Base-by-base conservation (phyloP, 35 echinoderm and acorn worm species). In the Lytechinus pictus region DNA sequence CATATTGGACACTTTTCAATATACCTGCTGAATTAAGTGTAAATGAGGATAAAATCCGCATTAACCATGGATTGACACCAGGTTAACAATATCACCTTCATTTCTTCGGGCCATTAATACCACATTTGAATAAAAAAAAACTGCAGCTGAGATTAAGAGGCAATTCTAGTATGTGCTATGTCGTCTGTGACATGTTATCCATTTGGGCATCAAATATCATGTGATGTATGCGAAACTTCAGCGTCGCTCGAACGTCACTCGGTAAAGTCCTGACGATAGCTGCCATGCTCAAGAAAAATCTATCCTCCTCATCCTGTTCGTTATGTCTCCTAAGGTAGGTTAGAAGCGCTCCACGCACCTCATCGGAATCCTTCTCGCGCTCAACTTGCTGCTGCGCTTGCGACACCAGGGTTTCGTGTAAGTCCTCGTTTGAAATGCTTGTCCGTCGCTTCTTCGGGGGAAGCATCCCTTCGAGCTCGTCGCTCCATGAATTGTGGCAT, bases 241-340 rank as follows among this genome's bases (percentile, higher is more conserved):
- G 66, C 12, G 66, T 79, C n/a, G 66, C 66, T 24, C 66, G 66
- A n/a, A 79, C 66, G n/a, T 79, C 66, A 4, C 19, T 24, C 8
- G 66, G 66, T 14, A 79, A 16, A 8, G 66, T 79, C 66, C 66
- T 79, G 66, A 79, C 66, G 19, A 79, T 24, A 8, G 66, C 66
- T 19, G 66, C 66, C 66, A 79, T 79, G 66, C 66, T 79, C 66
- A 79, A 79, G 66, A 79, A 79, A 79, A 79, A 79, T 79, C 66
- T 79, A 24, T 79, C 66, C 66, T 79, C 66, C 21, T 79, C 66
- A 3, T 79, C 66, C 66, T 79, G 66, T 8, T n/a, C 66, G 19
- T 79, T 79, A 24, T 79, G 66, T 24, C 66, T 79, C 66, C 66
- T 16, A 24, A 79, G 66, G 66, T 79, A 79, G 12, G 66, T 24